Conservation (phyloP, 1,140 invertebrate genomes). For the Matsumurasca onukii region DNA sequence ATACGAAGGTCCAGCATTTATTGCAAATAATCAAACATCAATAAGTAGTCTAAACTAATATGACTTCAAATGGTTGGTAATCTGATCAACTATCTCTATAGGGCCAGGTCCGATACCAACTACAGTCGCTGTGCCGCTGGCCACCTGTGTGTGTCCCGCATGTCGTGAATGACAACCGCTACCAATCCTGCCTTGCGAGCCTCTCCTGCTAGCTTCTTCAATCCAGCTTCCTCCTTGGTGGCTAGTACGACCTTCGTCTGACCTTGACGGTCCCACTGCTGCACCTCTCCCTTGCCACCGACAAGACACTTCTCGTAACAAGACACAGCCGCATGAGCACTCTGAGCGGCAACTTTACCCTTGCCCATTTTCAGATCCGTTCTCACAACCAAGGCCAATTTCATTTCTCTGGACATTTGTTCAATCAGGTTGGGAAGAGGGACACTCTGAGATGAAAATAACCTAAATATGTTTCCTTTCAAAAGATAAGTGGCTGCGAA, state of each 20-base stretch:
- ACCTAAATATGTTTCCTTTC: slow-evolving; percentile 1
- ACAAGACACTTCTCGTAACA: slow-evolving; percentile 70
- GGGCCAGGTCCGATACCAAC: slow-evolving; percentile 87
- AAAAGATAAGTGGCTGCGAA: neutral
- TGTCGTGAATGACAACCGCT: slow-evolving; percentile 76
- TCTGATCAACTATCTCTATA: slow-evolving; percentile 68
- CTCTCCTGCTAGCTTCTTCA: slow-evolving; percentile 62
- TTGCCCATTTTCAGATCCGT: slow-evolving; percentile 93
- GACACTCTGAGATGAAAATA: too few species aligned
- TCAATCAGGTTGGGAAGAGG: too few species aligned
- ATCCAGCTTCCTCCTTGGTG: slow-evolving; percentile 59
- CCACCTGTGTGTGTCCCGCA: slow-evolving; percentile 89
- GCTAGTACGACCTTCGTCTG: slow-evolving; percentile 78
- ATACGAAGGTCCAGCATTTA: too few species aligned
- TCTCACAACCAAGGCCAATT: slow-evolving; percentile 84
- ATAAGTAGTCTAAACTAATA: slow-evolving; percentile 53
- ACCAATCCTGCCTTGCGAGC: slow-evolving; percentile 69
- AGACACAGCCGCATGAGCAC: slow-evolving; percentile 83
- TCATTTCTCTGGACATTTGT: slow-evolving; percentile 50
- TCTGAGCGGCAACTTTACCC: slow-evolving; percentile 92
- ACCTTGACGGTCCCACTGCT: slow-evolving; percentile 73
- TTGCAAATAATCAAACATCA: too few species aligned
- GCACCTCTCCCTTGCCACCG: slow-evolving; percentile 62
- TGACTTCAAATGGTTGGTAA: slow-evolving; percentile 87
- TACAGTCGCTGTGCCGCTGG: slow-evolving; percentile 82